These are phyloP conservation scores for Limulus polyphemus DNA, from an alignment of 2,888 invertebrate genomes.

Conservation along the genomic window DNA sequence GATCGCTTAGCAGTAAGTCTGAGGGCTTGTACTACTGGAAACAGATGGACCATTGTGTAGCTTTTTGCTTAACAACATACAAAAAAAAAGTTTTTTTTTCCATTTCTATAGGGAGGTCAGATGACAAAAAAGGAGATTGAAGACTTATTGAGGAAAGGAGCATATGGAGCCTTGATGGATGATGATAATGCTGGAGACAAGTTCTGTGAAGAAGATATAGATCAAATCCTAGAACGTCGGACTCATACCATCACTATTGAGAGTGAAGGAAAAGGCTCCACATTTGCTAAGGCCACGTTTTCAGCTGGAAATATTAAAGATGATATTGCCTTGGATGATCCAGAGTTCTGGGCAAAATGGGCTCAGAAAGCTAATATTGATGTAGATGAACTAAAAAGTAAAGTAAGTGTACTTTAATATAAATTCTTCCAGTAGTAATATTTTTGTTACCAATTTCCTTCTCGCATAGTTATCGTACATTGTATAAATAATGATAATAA, in stretches of 20 bases:
- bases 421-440: too few relatives aligned
- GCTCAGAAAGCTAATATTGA: slow-evolving; percentile 98
- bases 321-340: slow-evolving; percentile 99
- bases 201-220: slow-evolving; percentile 99
- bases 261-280: slow-evolving; percentile 76
- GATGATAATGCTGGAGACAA: slow-evolving; percentile 97
- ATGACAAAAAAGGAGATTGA: slow-evolving; percentile 82
- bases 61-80: too few relatives aligned
- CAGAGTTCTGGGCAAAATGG: slow-evolving; percentile 99
- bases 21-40: too few relatives aligned
- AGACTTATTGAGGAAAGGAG: slow-evolving; percentile 85
- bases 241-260: slow-evolving; percentile 96
- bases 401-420: background rate
- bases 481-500: too few relatives aligned
- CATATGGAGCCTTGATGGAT: slow-evolving; percentile 98
- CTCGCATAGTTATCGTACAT: too few relatives aligned
- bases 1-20: too few relatives aligned
- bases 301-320: slow-evolving; percentile 86
- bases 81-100: too few relatives aligned
- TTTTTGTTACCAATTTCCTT: too few relatives aligned
- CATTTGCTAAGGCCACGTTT: slow-evolving; percentile 93
- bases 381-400: slow-evolving; percentile 64
- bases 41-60: too few relatives aligned
- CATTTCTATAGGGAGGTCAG: too few relatives aligned
- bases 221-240: slow-evolving; percentile 87